phyloP scores from a whole-genome alignment of 2,797 vertebrate genomes.

The Sebastes umbrosus region DNA sequence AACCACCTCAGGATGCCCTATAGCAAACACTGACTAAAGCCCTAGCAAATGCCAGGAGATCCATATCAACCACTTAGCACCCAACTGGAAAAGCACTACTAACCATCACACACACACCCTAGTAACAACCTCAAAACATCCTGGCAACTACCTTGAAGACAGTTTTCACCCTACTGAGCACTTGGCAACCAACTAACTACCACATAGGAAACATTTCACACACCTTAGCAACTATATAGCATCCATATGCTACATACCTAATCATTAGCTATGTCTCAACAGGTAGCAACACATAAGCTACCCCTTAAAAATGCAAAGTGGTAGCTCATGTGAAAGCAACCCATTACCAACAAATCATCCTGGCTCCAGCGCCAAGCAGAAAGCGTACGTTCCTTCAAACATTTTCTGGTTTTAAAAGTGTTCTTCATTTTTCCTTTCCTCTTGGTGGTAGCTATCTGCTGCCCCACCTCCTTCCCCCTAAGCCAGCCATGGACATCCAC shows the following conservation, averaged over 20 bases:
- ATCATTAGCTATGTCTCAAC: neutral
- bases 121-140: neutral
- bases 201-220: neutral
- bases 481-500: constrained; percentile 93
- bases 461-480: constrained; percentile 94
- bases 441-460: constrained; percentile 88
- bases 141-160: neutral
- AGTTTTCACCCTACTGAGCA: neutral
- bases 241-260: neutral
- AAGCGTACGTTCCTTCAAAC: neutral
- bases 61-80: neutral
- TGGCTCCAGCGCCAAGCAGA: neutral
- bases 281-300: neutral
- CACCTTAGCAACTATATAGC: neutral
- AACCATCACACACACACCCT: neutral
- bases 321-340: neutral
- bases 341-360: neutral
- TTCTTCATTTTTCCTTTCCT: neutral
- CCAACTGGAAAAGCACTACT: neutral
- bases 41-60: neutral
- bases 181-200: neutral
- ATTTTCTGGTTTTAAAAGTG: neutral
- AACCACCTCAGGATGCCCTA: neutral
- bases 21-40: neutral
- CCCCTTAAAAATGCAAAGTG: neutral